These are phyloP conservation scores for Lasioglossum calceatum DNA, from an alignment of 2,888 invertebrate species.

Conservation along the genomic window DNA sequence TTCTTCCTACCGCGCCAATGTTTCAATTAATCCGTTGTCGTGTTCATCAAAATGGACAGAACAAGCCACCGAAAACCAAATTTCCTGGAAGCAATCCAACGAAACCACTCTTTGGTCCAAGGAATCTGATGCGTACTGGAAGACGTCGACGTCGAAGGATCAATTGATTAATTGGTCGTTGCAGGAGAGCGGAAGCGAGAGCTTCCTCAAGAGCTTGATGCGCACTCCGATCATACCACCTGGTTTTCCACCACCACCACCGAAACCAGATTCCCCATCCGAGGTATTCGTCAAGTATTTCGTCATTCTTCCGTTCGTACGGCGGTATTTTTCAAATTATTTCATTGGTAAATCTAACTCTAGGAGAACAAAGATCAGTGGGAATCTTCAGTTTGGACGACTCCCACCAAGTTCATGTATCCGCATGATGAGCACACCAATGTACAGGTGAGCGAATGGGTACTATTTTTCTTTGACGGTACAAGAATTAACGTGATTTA, in stretches of 20 bases:
- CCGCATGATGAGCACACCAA: slow-evolving; percentile 74
- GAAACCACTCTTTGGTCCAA: slow-evolving; percentile 70
- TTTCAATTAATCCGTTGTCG: slow-evolving; percentile 60
- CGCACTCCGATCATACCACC: slow-evolving; percentile 68
- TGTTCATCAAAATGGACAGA: slow-evolving; percentile 69
- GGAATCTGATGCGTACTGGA: slow-evolving; percentile 74
- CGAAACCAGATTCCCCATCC: slow-evolving; percentile 85
- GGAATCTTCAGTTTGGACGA: slow-evolving; percentile 81
- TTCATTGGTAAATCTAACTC: slow-evolving; percentile 9
- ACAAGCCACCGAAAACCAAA: slow-evolving; percentile 44
- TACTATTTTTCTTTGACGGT: not conserved
- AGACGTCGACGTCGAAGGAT: slow-evolving; percentile 58
- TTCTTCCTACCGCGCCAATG: slow-evolving; percentile 66
- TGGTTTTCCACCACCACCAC: slow-evolving; percentile 78
- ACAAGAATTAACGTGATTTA: not conserved
- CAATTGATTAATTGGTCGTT: slow-evolving; percentile 75
- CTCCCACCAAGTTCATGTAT: slow-evolving; percentile 78
- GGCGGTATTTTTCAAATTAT: not conserved
- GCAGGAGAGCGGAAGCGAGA: slow-evolving; percentile 71
- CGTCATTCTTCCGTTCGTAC: not conserved
- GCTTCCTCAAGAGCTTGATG: slow-evolving; percentile 76
- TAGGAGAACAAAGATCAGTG: slow-evolving; percentile 71
- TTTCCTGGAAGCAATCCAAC: slow-evolving; percentile 71
- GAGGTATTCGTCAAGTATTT: slow-evolving; percentile 76
- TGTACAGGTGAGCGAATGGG: slow-evolving; percentile 73